Conservation (phyloP, 2,113 vertebrate genomes). For the Ciconia maguari region DNA sequence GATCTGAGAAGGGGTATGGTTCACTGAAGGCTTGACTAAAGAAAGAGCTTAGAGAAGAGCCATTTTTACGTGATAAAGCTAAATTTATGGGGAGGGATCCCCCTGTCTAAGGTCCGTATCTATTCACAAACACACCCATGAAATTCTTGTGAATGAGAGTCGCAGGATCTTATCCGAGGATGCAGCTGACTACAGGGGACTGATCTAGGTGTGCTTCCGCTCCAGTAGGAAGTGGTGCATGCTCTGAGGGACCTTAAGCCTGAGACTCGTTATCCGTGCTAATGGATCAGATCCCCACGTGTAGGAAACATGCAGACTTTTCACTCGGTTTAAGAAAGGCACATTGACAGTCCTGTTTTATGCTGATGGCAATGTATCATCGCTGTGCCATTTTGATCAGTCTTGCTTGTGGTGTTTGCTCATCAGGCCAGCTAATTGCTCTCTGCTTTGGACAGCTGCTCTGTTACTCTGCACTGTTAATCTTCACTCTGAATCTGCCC, state of each 20-base stretch:
- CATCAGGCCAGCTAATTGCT: neutral
- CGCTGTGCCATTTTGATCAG: neutral
- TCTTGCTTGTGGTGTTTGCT: neutral
- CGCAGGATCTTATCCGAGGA: neutral
- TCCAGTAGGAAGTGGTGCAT: neutral
- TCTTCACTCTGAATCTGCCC: neutral
- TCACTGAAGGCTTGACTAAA: neutral
- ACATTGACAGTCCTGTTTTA: neutral
- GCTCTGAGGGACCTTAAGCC: neutral
- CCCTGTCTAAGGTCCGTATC: neutral
- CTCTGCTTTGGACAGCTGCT: neutral
- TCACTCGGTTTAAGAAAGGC: neutral
- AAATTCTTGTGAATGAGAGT: neutral
- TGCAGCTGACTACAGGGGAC: neutral
- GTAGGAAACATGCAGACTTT: neutral
- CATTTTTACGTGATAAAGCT: neutral
- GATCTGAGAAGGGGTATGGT: neutral
- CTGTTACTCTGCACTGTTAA: neutral
- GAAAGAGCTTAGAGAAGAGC: neutral
- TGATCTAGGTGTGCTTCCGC: neutral
- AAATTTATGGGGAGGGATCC: neutral
- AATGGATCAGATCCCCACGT: neutral
- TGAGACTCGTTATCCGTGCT: neutral
- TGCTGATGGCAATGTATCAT: neutral
- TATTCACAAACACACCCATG: neutral